phyloP scores from a whole-genome alignment of 1,140 invertebrate genomes.

The Diachasmimorpha longicaudata region DNA sequence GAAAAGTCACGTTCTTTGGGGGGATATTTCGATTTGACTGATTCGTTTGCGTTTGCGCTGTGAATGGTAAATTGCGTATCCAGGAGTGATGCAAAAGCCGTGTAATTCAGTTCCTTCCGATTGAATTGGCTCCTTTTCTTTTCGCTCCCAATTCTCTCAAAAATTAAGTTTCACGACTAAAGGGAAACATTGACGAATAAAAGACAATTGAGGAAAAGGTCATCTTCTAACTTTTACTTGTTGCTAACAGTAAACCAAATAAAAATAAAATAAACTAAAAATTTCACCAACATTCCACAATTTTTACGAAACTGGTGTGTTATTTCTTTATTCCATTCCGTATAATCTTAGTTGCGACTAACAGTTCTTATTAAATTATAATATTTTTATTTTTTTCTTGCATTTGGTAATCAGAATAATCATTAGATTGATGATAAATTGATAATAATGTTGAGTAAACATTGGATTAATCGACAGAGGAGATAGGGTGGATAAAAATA shows the following conservation, averaged over 20 bases:
- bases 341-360: too few species aligned
- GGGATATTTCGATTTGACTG: neutral
- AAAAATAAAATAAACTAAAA: too few species aligned
- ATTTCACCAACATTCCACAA: too few species aligned
- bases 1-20: constrained; percentile 2
- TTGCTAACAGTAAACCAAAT: too few species aligned
- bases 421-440: neutral
- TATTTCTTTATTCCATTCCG: too few species aligned
- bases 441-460: neutral
- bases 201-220: neutral
- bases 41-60: neutral
- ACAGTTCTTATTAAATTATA: too few species aligned
- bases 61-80: constrained; percentile 28
- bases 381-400: too few species aligned
- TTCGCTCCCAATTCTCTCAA: neutral
- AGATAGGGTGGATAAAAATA: neutral
- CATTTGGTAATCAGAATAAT: too few species aligned
- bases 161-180: neutral
- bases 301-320: too few species aligned
- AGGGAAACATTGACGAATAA: too few species aligned
- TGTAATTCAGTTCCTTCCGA: constrained; percentile 54
- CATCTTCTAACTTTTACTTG: too few species aligned
- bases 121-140: constrained; percentile 35
- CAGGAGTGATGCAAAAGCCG: constrained; percentile 36
- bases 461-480: neutral